Conservation (phyloP, 2,888 invertebrate genomes). For the Sesia apiformis region DNA sequence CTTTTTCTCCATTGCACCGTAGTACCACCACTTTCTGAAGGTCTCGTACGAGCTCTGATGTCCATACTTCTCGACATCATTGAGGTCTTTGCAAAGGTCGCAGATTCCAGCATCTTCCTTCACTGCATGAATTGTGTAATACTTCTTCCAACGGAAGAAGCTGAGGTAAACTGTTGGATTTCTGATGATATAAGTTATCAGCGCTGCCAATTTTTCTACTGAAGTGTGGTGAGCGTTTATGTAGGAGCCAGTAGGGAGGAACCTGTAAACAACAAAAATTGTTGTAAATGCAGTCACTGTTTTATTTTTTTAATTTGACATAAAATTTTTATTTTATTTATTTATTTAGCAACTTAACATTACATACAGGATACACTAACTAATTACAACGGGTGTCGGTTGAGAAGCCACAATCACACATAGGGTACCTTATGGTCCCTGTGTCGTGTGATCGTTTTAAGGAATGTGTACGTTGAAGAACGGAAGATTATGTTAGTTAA, state of each 20-base stretch:
- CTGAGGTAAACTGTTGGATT: conserved; percentile 27
- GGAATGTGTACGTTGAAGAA: too few species aligned
- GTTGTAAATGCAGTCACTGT: too few species aligned
- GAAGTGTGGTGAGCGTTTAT: conserved; percentile 24
- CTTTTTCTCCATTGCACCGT: conserved; percentile 18
- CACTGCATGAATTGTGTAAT: conserved; percentile 30
- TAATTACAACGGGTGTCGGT: too few species aligned
- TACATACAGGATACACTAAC: too few species aligned
- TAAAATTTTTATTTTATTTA: too few species aligned
- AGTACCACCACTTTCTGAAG: conserved; percentile 52
- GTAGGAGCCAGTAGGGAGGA: conserved; percentile 49
- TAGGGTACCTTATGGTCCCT: too few species aligned
- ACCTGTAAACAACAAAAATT: conserved; percentile 26
- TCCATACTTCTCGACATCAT: conserved; percentile 19
- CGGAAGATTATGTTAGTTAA: too few species aligned
- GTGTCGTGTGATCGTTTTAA: too few species aligned
- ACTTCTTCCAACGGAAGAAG: conserved; percentile 39
- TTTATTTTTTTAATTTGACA: too few species aligned
- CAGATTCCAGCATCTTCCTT: conserved; percentile 33
- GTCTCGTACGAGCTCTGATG: conserved; percentile 19
- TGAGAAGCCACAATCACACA: too few species aligned
- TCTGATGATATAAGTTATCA: conserved; percentile 27
- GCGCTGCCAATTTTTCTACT: conserved; percentile 27
- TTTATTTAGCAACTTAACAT: too few species aligned
- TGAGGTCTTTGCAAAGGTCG: conserved; percentile 36